Evolutionary conservation across 1,140 invertebrate species (phyloP).

Genomic region (Caerostris darwini): DNA sequence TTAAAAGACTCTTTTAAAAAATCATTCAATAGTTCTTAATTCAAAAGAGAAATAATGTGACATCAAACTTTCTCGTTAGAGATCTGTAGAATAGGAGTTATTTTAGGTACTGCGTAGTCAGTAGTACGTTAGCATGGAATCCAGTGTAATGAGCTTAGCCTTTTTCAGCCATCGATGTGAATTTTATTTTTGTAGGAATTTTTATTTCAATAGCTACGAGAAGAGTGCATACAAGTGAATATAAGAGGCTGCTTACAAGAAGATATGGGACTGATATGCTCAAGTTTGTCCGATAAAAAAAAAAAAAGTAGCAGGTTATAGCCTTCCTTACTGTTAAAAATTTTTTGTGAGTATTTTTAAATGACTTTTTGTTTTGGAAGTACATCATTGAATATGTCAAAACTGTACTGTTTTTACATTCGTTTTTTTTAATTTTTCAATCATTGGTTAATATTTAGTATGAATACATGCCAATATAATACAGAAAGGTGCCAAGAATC

Average conservation of each 20-base stretch:
- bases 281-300: not conserved
- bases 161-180: slow-evolving; percentile 77
- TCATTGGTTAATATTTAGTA: not conserved
- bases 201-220: slow-evolving; percentile 64
- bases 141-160: slow-evolving; percentile 76
- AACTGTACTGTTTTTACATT: not conserved
- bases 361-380: not conserved
- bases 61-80: slow-evolving; percentile 67
- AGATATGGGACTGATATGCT: not conserved
- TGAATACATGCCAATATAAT: not conserved
- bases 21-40: not conserved
- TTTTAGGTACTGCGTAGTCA: slow-evolving; percentile 76
- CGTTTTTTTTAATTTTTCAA: not conserved
- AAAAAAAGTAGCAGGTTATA: not conserved
- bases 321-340: not conserved
- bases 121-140: slow-evolving; percentile 73
- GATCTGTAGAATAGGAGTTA: slow-evolving; percentile 75
- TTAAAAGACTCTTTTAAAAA: not conserved
- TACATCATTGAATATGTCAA: not conserved
- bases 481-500: not conserved
- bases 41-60: slow-evolving; percentile 21
- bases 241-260: not conserved
- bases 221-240: not conserved
- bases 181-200: slow-evolving; percentile 75
- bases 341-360: not conserved